Base-by-base conservation (phyloP, 2,113 vertebrate species). In the Notechis scutatus region DNA sequence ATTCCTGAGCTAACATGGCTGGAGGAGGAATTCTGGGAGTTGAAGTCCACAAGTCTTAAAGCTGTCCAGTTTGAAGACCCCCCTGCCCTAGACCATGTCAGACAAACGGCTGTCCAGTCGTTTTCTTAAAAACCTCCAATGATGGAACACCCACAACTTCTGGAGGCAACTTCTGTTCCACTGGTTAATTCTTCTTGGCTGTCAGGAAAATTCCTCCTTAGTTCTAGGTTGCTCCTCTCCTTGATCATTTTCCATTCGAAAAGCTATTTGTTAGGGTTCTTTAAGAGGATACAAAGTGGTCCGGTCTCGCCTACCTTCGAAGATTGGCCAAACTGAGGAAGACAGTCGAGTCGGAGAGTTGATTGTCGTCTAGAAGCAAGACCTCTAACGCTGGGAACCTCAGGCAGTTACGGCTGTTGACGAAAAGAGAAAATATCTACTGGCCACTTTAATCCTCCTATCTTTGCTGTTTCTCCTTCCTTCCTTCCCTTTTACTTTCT, bases 281-380 rank as follows among this genome's bases (percentile, higher is more conserved):
- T n/a, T 6, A 6, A 74, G n/a, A 74, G 69, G 69, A 18, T 39
- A 20, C n/a, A 29, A 20, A 14, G 5, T 6, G 29, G 5, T 15
- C 47, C 8, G 1, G 29, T 55, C 61, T 85, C 56, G 59, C 54
- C 96, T 92, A 99, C 98, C 98, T 98, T 93, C 95, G 95, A 15
- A 99, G 96, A 39, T 96, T 97, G 2, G 96, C 97, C 5, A 99
- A 97, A 90, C 98, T 98, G 92, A 91, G 92, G 95, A 99, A 98
- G 92, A 98, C 96, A 0, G 74, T 96, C 1, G 97, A 97, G 47
- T 97, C 97, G 85, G 97, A 96, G 23, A 99, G 96, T 57, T 86
- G 95, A 94, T 98, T 99, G 90, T 99, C 97, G 93, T 98, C 98
- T 56, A 99, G 96, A 94, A 96, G 97, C 94, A 99, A 95, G 15